These are phyloP conservation scores for Diadumene lineata DNA, from an alignment of 92 coral and sea anemone genomes.

Conservation along the genomic window DNA sequence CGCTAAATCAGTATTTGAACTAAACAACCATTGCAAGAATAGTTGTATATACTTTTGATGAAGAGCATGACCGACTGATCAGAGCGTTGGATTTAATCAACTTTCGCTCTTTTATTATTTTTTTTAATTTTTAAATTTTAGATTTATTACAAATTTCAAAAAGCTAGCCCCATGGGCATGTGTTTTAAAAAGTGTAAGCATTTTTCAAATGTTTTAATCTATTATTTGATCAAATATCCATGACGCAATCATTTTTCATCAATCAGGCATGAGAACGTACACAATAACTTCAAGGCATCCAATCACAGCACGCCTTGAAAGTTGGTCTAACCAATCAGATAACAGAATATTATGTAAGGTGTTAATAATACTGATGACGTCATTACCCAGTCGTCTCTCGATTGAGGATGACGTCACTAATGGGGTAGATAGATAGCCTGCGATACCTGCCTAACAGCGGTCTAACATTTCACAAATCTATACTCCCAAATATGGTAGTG, in stretches of 20 bases:
- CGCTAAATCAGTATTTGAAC: no score
- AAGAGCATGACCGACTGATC: no score
- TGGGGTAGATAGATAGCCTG: constrained; percentile 20
- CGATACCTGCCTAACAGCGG: constrained; percentile 20
- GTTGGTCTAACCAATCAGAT: constrained; percentile 18
- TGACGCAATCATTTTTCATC: constrained; percentile 1
- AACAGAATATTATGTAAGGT: background rate
- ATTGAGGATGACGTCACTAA: constrained; percentile 36
- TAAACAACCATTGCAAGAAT: no score
- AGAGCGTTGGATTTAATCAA: no score
- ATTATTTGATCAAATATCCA: no score
- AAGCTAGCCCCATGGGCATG: no score
- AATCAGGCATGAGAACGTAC: constrained; percentile 16
- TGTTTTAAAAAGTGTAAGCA: no score
- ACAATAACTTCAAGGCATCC: constrained; percentile 17
- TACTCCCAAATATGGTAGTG: background rate
- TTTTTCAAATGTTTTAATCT: no score
- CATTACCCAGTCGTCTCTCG: constrained; percentile 24
- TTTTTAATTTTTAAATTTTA: no score
- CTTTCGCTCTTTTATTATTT: no score
- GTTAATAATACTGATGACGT: constrained; percentile 14
- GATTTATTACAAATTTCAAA: no score
- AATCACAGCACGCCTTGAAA: constrained; percentile 8
- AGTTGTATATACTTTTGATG: no score
- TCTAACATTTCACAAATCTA: background rate